Conservation (phyloP, 2,113 vertebrate species). For the Anguilla japonica region DNA sequence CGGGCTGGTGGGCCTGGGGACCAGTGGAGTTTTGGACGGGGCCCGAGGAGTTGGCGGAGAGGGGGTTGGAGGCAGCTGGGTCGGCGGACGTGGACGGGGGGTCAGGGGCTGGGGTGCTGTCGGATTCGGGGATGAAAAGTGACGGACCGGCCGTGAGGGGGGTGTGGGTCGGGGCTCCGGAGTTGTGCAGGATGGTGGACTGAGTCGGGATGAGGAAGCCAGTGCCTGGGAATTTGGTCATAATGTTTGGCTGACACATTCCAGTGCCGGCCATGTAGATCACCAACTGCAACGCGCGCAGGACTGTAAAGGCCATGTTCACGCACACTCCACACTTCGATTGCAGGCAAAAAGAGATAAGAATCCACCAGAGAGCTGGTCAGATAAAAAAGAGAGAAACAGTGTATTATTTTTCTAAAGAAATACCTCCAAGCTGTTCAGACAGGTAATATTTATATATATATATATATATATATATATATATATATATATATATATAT, state of each 20-base stretch:
- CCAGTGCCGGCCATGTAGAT: slow-evolving; percentile 60
- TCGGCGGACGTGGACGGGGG: slow-evolving; percentile 32
- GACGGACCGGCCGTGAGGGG: too few species aligned
- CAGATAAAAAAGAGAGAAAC: slow-evolving; percentile 35
- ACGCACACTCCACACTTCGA: slow-evolving; percentile 48
- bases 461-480: too few species aligned
- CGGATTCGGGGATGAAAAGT: neutral
- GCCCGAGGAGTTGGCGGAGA: slow-evolving; percentile 37
- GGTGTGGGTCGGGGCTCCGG: neutral
- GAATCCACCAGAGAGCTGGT: slow-evolving; percentile 36
- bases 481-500: too few species aligned
- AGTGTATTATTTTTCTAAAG: neutral
- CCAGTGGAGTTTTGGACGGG: slow-evolving; percentile 16
- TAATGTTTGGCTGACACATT: slow-evolving; percentile 65
- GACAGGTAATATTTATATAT: neutral
- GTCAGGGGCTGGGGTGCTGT: neutral
- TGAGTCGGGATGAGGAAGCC: slow-evolving; percentile 48
- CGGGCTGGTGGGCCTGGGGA: too few species aligned
- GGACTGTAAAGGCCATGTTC: slow-evolving; percentile 55
- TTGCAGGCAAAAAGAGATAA: slow-evolving; percentile 49
- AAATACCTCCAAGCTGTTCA: neutral
- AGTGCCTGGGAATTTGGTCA: slow-evolving; percentile 25
- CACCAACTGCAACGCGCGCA: slow-evolving; percentile 62
- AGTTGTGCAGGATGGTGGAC: neutral
- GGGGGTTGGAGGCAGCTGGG: slow-evolving; percentile 23